Evolutionary conservation across 2,888 invertebrate species (phyloP).

Genomic region (Rhaphigaster nebulosa): DNA sequence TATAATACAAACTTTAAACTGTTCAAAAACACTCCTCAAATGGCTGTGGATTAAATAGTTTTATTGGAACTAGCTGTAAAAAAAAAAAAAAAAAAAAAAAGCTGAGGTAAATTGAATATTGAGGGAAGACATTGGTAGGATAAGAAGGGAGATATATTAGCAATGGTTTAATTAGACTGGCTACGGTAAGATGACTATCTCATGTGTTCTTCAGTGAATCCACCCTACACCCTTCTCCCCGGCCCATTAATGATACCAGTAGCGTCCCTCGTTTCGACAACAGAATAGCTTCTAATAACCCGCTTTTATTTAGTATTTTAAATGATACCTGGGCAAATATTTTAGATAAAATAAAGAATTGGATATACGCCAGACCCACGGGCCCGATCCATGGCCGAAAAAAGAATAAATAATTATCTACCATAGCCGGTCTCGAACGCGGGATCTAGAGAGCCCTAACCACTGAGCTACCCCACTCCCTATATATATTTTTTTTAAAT

Average conservation of each 20-base stretch:
- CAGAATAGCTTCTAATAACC: not conserved
- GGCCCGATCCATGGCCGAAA: too few species aligned
- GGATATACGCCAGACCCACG: too few species aligned
- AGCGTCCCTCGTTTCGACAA: not conserved
- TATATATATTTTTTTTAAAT: too few species aligned
- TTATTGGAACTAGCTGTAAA: not conserved
- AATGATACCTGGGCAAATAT: not conserved
- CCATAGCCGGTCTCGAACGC: too few species aligned
- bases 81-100: too few species aligned
- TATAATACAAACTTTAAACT: not conserved
- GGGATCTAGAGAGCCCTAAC: too few species aligned
- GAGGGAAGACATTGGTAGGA: conserved; percentile 4
- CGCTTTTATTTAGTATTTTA: not conserved
- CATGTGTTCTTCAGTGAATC: not conserved
- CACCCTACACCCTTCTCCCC: too few species aligned
- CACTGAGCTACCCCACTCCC: too few species aligned
- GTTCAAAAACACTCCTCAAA: not conserved
- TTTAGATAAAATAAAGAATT: not conserved
- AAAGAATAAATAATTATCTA: too few species aligned
- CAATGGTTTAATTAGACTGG: conserved; percentile 16
- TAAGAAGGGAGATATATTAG: conserved; percentile 32
- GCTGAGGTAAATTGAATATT: conserved; percentile 33
- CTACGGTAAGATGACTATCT: conserved; percentile 1
- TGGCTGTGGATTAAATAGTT: not conserved
- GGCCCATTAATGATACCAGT: not conserved